phyloP scores from a whole-genome alignment of 2,797 vertebrate species.

The Sebastes trivittatus region DNA sequence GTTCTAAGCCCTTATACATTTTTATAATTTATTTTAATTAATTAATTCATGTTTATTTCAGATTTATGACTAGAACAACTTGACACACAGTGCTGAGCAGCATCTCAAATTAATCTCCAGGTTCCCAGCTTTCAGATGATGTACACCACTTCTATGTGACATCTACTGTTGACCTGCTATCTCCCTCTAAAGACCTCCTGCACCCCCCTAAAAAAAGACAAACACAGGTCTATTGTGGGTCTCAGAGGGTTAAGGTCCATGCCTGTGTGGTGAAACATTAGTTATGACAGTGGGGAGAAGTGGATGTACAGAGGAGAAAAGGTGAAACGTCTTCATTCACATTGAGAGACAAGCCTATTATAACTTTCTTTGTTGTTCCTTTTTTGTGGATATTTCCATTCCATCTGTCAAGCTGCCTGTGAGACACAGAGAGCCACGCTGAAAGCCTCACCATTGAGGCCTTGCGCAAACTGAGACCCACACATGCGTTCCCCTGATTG shows the following conservation, averaged over 20 bases:
- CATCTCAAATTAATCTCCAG: too few species aligned
- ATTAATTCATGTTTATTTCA: too few species aligned
- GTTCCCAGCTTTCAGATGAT: too few species aligned
- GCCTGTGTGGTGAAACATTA: not conserved
- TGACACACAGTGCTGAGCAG: too few species aligned
- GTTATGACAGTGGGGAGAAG: not conserved
- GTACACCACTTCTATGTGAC: too few species aligned
- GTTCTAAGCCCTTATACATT: too few species aligned
- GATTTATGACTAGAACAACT: too few species aligned
- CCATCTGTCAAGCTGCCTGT: conserved; percentile 47
- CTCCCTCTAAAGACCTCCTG: too few species aligned
- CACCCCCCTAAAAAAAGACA: too few species aligned
- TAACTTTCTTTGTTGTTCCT: not conserved
- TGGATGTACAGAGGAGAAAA: not conserved
- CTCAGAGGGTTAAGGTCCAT: not conserved
- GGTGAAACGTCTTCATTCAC: not conserved
- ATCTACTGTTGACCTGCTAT: too few species aligned
- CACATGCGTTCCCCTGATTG: conserved; percentile 23
- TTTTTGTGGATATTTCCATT: conserved; percentile 18
- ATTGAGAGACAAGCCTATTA: not conserved
- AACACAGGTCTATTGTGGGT: too few species aligned
- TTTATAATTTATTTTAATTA: too few species aligned
- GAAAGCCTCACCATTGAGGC: conserved; percentile 3
- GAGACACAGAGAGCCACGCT: conserved; percentile 9
- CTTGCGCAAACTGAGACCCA: conserved; percentile 6